Percentiles rank a stretch among this genome's conserved stretches.
phyloP scores from a whole-genome alignment of 2,888 invertebrate genomes.

The Pyralis farinalis region DNA sequence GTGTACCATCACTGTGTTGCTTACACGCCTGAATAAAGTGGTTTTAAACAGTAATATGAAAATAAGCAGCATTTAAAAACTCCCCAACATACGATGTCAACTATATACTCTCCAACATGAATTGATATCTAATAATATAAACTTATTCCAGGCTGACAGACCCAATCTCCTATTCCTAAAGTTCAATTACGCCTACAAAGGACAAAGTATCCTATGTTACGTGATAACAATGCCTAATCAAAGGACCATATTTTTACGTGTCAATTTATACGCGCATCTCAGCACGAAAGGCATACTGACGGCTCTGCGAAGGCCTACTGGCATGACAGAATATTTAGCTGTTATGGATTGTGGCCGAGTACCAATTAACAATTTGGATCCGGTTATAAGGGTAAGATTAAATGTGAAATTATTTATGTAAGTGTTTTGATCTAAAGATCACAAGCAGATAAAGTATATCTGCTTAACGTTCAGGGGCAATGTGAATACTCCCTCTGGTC shows the following conservation, averaged over 20 bases:
- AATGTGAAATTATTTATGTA: background rate
- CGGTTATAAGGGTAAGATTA: slow-evolving; percentile 62
- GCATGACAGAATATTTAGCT: slow-evolving; percentile 42
- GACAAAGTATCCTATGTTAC: slow-evolving; percentile 54
- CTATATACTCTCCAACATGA: no score
- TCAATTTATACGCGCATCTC: slow-evolving; percentile 46
- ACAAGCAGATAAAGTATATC: no score
- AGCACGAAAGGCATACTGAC: slow-evolving; percentile 50
- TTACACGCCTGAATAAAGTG: no score
- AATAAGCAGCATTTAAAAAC: no score
- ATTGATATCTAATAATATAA: no score
- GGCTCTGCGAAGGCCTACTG: slow-evolving; percentile 48
- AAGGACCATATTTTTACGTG: slow-evolving; percentile 44
- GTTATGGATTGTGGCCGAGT: slow-evolving; percentile 66
- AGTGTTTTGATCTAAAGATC: background rate
- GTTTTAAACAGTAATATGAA: no score
- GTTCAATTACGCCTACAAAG: slow-evolving; percentile 49
- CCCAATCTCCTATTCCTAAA: slow-evolving; percentile 49
- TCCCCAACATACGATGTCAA: no score
- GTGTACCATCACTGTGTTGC: no score
- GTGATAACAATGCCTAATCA: slow-evolving; percentile 61
- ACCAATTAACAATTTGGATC: slow-evolving; percentile 71
- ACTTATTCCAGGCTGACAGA: slow-evolving; percentile 43
- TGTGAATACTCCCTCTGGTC: no score
- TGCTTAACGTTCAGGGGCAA: no score